These are phyloP conservation scores for Nanorana parkeri DNA, from an alignment of 2,113 vertebrate genomes.

Conservation along the genomic window DNA sequence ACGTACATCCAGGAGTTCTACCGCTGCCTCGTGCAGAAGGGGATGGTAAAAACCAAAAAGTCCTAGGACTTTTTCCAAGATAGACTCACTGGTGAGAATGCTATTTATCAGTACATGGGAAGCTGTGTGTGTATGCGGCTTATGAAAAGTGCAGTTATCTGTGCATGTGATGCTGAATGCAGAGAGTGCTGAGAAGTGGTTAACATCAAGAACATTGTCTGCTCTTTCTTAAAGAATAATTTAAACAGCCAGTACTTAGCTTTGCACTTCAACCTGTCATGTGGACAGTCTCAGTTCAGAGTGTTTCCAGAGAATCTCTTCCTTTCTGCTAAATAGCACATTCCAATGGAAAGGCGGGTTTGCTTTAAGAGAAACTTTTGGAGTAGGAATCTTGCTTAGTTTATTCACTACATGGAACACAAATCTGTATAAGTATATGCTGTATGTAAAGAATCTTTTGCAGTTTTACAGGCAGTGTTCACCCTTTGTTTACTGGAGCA, in stretches of 20 bases:
- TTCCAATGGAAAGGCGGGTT: too few species aligned
- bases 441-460: too few species aligned
- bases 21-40: constrained; percentile 97
- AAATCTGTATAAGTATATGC: too few species aligned
- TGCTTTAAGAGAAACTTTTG: too few species aligned
- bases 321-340: neutral
- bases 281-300: neutral
- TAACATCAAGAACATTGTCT: neutral
- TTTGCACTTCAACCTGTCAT: neutral
- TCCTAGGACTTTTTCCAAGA: constrained; percentile 80
- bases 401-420: too few species aligned
- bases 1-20: constrained; percentile 99
- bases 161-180: neutral
- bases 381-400: too few species aligned
- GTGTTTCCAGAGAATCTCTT: constrained; percentile 5
- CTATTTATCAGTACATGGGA: constrained; percentile 56
- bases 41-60: constrained; percentile 99
- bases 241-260: neutral
- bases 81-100: constrained; percentile 77
- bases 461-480: too few species aligned
- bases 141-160: neutral
- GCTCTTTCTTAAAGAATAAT: neutral
- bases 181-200: neutral
- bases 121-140: neutral
- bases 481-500: too few species aligned